A percentile compares a stretch with the other conserved stretches of the same genome.
phyloP scores from a whole-genome alignment of 2,113 vertebrate species.

The Microcebus tavaratra region DNA sequence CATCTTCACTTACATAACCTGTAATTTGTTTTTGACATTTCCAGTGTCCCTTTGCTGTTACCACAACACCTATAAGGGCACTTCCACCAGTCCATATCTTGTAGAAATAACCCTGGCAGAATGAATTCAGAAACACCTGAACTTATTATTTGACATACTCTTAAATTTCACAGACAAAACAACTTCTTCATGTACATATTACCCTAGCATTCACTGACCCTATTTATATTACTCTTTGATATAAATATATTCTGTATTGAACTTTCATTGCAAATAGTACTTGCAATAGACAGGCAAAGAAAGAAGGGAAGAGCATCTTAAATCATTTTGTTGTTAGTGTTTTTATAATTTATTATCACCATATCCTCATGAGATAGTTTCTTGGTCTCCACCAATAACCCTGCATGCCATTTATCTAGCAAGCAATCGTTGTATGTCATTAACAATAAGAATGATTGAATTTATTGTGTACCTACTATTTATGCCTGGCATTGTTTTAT shows the following conservation, averaged over 20 bases:
- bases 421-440: not conserved
- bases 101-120: not conserved
- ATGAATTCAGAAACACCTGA: not conserved
- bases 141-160: not conserved
- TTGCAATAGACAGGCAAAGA: not conserved
- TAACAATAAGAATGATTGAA: not conserved
- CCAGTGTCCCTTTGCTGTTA: not conserved
- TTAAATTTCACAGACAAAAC: not conserved
- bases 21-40: not conserved
- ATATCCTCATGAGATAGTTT: not conserved
- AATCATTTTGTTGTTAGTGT: not conserved
- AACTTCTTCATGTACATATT: not conserved
- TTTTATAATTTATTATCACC: not conserved
- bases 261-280: not conserved
- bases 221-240: not conserved
- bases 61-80: too few relatives aligned
- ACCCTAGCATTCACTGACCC: not conserved
- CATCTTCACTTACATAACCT: not conserved
- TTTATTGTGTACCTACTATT: not conserved
- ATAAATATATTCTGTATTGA: not conserved
- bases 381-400: not conserved
- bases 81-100: not conserved
- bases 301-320: not conserved
- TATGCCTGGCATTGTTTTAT: not conserved
- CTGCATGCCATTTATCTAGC: not conserved